These are phyloP conservation scores for Rutilus rutilus DNA, from an alignment of 2,113 vertebrate species.

Conservation along the genomic window DNA sequence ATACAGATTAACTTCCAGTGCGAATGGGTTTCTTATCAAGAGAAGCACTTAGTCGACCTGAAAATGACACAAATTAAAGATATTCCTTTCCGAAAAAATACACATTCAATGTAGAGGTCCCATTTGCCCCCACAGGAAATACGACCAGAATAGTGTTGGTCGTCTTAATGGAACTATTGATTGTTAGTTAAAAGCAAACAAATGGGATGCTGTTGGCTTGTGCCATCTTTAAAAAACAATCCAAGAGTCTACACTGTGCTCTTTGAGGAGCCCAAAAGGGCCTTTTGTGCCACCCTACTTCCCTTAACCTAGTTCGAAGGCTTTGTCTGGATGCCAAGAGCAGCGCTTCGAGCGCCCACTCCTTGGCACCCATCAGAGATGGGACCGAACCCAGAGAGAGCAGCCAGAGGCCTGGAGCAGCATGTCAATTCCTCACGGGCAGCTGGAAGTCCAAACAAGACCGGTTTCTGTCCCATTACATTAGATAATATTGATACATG, in stretches of 20 bases:
- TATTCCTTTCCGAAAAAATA: conserved; percentile 12
- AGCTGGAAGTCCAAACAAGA: conserved; percentile 62
- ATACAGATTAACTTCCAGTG: conserved; percentile 18
- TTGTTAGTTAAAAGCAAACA: conserved; percentile 68
- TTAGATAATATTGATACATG: conserved; percentile 58
- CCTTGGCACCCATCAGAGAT: conserved; percentile 62
- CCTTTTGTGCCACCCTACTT: conserved; percentile 69
- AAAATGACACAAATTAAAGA: neutral
- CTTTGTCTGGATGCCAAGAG: conserved; percentile 65
- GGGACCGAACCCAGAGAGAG: conserved; percentile 62
- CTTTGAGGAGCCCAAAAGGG: conserved; percentile 73
- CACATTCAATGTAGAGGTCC: conserved; percentile 9
- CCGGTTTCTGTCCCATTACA: conserved; percentile 68
- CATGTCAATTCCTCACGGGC: conserved; percentile 60
- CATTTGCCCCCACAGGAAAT: conserved; percentile 55
- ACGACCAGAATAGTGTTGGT: conserved; percentile 61
- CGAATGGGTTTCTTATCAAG: conserved; percentile 18
- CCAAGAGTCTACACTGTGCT: conserved; percentile 70
- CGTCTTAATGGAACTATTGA: conserved; percentile 72
- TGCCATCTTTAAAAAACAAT: conserved; percentile 66
- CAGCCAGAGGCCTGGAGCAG: conserved; percentile 63
- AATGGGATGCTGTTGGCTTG: conserved; percentile 69
- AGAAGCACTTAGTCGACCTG: neutral
- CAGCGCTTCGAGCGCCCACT: conserved; percentile 50
- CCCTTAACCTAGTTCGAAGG: conserved; percentile 64